Evolutionary conservation across 2,797 vertebrate genomes (phyloP), one percentile per base, ranked within the genome.

Genomic region (Anolis apletophallus): DNA sequence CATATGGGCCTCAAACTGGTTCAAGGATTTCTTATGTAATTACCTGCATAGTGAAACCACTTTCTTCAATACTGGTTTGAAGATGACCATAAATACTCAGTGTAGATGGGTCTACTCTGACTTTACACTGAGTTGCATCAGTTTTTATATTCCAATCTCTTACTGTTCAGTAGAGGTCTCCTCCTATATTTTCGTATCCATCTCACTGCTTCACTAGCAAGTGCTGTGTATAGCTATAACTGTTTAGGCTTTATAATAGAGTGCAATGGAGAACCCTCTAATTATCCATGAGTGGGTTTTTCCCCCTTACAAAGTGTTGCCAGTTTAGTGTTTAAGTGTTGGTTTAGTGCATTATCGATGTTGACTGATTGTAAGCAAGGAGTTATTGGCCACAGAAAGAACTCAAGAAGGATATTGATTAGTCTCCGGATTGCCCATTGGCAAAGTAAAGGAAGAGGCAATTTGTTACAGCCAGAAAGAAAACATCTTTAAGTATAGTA

Each of bases 341-440:
- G 54, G 12, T 55, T 71, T 61, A 40, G 61, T 69, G 29, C n/a
- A 55, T 71, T 16, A 55, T 82, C 57, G 52, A 64, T 87, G 78
- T 67, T 64, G 10, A 5, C 50, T 72, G 17, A 46, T 83, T 84
- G 57, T n/a, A 26, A 77, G 50, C 82, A 85, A 64, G 40, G 80
- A 50, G 9, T 87, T 21, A 9, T 75, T 5, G 87, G 5, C 5
- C 32, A 61, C 0, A 86, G 61, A 84, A 82, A 34, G 46, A 12
- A 88, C 2, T 0, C 2, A 6, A 67, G 23, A 77, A 89, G 84
- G 85, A 40, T 73, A 83, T 26, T 36, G 88, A 69, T 34, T 52
- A 13, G 50, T 5, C 21, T 23, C 7, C 36, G 19, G 21, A 21
- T 21, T 71, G 80, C 50, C n/a, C 67, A 36, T 52, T 34, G 11